Conservation (phyloP, 2,888 invertebrate species). For the Morinoia aosen region DNA sequence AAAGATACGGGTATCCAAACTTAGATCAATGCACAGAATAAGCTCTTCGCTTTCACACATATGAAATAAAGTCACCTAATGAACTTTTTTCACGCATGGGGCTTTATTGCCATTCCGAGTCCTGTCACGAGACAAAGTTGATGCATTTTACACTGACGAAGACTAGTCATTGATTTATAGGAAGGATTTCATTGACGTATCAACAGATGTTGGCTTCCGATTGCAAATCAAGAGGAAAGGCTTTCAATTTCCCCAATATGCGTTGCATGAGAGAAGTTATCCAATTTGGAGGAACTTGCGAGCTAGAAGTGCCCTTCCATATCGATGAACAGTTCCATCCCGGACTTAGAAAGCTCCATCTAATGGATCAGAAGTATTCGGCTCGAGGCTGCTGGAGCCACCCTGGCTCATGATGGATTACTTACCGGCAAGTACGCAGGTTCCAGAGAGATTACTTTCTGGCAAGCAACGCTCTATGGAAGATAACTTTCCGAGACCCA, state of each 20-base stretch:
- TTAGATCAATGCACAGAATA: background rate
- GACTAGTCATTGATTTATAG: background rate
- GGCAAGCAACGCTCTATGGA: background rate
- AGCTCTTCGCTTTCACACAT: background rate
- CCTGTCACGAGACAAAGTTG: background rate
- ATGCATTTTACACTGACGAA: background rate
- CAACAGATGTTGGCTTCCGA: background rate
- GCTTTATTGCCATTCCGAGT: background rate
- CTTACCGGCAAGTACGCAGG: background rate
- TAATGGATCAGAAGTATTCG: slow-evolving; percentile 1
- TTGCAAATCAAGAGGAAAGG: slow-evolving; percentile 15
- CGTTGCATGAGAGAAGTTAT: slow-evolving; percentile 27
- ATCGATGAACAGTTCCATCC: slow-evolving; percentile 19
- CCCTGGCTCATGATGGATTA: background rate
- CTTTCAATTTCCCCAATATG: slow-evolving; percentile 9
- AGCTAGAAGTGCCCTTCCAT: slow-evolving; percentile 13
- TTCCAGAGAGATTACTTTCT: background rate
- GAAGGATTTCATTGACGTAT: background rate
- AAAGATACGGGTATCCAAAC: background rate
- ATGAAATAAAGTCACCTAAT: background rate
- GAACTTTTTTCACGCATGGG: background rate
- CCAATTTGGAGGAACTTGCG: slow-evolving; percentile 1
- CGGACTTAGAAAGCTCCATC: slow-evolving; percentile 3
- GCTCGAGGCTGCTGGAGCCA: background rate
- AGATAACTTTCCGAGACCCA: background rate